These are phyloP conservation scores for Aurelia sp. DNA, from an alignment of 30 jellyfish, hydroid and myxozoan genomes.

Conservation along the genomic window DNA sequence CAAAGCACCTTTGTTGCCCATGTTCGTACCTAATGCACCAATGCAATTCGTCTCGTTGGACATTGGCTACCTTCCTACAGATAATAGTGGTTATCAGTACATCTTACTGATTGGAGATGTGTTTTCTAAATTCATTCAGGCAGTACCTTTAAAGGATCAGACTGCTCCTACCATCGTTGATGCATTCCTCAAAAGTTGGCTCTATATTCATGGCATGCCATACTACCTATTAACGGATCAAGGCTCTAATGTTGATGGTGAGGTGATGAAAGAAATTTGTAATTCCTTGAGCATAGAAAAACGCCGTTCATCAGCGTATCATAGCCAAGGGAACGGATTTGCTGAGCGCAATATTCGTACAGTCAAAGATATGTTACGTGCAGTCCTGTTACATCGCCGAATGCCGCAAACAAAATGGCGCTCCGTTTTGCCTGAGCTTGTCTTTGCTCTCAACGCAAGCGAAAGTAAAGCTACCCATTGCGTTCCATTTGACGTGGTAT, in stretches of 20 bases:
- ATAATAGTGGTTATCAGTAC: constrained; percentile 47
- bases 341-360: constrained; percentile 41
- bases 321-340: no score
- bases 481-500: no score
- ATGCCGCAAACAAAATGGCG: no score
- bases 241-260: constrained; percentile 46
- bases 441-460: no score
- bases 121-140: constrained; percentile 57
- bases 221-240: constrained; percentile 50
- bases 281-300: constrained; percentile 15
- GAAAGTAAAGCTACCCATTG: no score
- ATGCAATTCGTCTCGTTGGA: constrained; percentile 58
- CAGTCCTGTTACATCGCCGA: no score
- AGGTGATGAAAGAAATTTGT: constrained; percentile 11
- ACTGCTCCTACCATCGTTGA: constrained; percentile 42
- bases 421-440: no score
- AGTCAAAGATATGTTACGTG: neutral
- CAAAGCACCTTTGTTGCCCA: constrained; percentile 52
- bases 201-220: constrained; percentile 41
- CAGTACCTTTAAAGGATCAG: constrained; percentile 63
- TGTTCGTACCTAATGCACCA: constrained; percentile 57
- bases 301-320: constrained; percentile 6
- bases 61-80: constrained; percentile 51
- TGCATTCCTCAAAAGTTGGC: constrained; percentile 35
- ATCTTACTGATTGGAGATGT: constrained; percentile 49